These are phyloP conservation scores for Urosaurus nigricauda DNA, from an alignment of 2,797 vertebrate species.

Conservation along the genomic window DNA sequence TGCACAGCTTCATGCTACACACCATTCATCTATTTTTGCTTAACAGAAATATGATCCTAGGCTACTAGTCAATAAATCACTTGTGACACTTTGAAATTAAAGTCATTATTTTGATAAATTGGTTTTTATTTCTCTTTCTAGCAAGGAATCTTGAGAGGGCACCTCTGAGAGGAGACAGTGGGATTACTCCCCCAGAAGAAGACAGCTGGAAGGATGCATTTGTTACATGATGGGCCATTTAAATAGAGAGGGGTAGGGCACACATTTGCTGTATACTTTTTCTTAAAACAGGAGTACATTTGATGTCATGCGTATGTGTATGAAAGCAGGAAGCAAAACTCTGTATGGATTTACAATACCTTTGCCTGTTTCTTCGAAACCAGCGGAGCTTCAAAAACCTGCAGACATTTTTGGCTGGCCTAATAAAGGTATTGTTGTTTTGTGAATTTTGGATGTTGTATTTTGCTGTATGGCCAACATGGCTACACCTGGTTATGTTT, in stretches of 20 bases:
- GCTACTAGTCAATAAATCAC: constrained; percentile 37
- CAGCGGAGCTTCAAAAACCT: no score
- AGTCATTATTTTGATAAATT: constrained; percentile 48
- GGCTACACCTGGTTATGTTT: no score
- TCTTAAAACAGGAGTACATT: neutral
- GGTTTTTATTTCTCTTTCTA: constrained; percentile 17
- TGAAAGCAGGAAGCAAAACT: neutral
- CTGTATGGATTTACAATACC: neutral
- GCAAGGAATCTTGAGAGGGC: neutral
- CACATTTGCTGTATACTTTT: neutral
- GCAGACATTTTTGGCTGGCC: no score
- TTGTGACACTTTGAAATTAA: neutral
- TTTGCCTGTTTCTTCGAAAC: no score
- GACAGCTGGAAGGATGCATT: constrained; percentile 1
- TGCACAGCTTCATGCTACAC: neutral
- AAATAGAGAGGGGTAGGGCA: neutral
- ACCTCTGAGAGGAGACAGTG: neutral
- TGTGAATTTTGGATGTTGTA: no score
- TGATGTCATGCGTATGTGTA: neutral
- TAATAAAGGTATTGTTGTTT: no score
- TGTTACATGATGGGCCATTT: neutral
- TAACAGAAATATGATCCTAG: constrained; percentile 37
- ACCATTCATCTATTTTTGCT: constrained; percentile 33
- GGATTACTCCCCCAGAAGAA: neutral
- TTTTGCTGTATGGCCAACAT: no score